Base-by-base conservation (phyloP, 2,888 invertebrate genomes). In the Petrophora chlorosata region DNA sequence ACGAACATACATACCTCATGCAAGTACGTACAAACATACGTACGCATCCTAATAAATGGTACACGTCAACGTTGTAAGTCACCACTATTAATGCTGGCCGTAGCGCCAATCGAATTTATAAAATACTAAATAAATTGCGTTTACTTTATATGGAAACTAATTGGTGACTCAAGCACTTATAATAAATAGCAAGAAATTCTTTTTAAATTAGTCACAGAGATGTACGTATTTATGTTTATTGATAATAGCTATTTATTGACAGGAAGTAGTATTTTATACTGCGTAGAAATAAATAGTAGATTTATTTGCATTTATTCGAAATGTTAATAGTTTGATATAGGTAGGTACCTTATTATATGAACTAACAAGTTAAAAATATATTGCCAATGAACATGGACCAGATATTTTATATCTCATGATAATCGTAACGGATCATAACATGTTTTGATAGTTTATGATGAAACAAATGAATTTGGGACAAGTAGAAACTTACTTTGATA, bases 41-140 rank as follows among this genome's bases (percentile, higher is more conserved):
- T 2, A 57, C 56, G 50, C 56, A 49, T 54, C 61, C 60, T 65
- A 62, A 71, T 65, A 65, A 65, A 74, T 70, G 54, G 51, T 58
- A 57, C 56, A 63, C 64, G 69, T 63, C 68, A 65, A 53, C 61
- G 64, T 62, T 63, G 61, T 65, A 64, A 67, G 60, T 66, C 56
- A 64, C 55, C 52, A 58, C 63, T 63, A 71, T 75, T 66, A 65
- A 65, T 65, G 63, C 58, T 45, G 39, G 56, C 34, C 25, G 35
- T 32, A 61, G 59, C 52, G 58, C 62, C 62, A 65, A 70, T 65
- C 55, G 60, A 70, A 71, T 69, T 66, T 62, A 53, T 65, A 65
- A 72, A 66, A 65, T 67, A 61, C 56, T 65, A 54, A 61, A 67
- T 67, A 65, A 70, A 67, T 67, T 64, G 59, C 52, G 40, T 54